Evolutionary conservation across 1,140 invertebrate species (phyloP).

Genomic region (Teleopsis dalmanni): DNA sequence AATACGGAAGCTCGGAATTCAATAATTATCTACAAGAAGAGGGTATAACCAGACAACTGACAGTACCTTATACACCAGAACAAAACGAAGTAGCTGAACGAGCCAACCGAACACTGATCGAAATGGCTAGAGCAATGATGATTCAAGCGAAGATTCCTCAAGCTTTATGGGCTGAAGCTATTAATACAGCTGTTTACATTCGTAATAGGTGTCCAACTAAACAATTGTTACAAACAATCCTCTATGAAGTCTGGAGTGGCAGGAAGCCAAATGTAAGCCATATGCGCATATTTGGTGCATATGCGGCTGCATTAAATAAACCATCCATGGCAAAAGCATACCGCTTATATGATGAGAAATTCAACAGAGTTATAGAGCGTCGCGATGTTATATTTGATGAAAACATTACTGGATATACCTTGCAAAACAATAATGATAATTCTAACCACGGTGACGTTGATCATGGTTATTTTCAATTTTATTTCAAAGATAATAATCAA

Average conservation of each 20-base stretch:
- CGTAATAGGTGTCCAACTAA: slow-evolving; percentile 12
- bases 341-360: no score
- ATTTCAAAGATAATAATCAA: no score
- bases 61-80: slow-evolving; percentile 38
- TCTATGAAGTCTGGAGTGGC: slow-evolving; percentile 3
- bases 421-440: no score
- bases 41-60: slow-evolving; percentile 40
- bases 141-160: slow-evolving; percentile 22
- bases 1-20: slow-evolving; percentile 32
- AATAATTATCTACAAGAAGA: slow-evolving; percentile 16
- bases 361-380: no score
- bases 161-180: slow-evolving; percentile 47
- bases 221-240: not conserved
- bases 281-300: slow-evolving; percentile 32
- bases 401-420: no score
- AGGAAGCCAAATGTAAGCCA: slow-evolving; percentile 26
- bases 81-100: slow-evolving; percentile 43
- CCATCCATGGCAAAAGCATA: slow-evolving; percentile 17
- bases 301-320: slow-evolving; percentile 31
- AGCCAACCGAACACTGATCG: slow-evolving; percentile 18
- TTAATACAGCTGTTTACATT: slow-evolving; percentile 25
- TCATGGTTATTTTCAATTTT: no score
- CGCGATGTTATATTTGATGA: no score
- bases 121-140: slow-evolving; percentile 29
- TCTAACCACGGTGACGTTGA: no score